Evolutionary conservation across 1,140 invertebrate genomes (phyloP), one percentile per base, ranked within the genome.

Genomic region (Drosophila repletoides): DNA sequence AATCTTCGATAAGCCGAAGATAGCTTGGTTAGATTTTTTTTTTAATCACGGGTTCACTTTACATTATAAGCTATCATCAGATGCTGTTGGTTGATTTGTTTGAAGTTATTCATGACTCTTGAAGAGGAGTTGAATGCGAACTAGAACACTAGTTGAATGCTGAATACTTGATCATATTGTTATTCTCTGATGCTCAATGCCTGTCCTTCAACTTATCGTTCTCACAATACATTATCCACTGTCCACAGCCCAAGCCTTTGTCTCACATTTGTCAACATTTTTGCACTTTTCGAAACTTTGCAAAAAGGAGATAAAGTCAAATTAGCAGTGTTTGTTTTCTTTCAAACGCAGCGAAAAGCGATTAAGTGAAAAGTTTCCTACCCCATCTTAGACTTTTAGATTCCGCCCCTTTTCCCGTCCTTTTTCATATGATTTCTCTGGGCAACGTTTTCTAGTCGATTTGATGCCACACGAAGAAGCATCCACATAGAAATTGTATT

Each of bases 251-350:
- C 22, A 19, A 4, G 0, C 3, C 14, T 24, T 2, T 6, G 7
- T 6, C 5, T 17, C 28, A 3, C 4, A 4, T 17, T 38, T n/a
- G 5, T 0, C 6, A 1, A 5, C 10, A 33, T 34, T 46, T 26
- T 33, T 69, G 52, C 34, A 61, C 65, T 46, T 68, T 67, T 59
- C 36, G 53, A 53, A 59, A 34, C 59, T 66, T 66, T 43, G 45
- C 28, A 34, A 66, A 72, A 56, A 33, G 58, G 12, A 83, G 74
- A 83, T 83, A 84, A 74, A 83, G 53, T 79, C 80, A 86, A 84
- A 84, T 84, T 84, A 84, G 74, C 74, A 79, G 60, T 84, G 79
- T 86, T 86, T 84, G 79, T 79, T 79, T 83, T 84, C 70, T 56
- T 71, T 74, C 48, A 64, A 84, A 79, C 70, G 80, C 80, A 75